Conservation (phyloP, 1,140 invertebrate genomes). For the Bombus soroeensis region DNA sequence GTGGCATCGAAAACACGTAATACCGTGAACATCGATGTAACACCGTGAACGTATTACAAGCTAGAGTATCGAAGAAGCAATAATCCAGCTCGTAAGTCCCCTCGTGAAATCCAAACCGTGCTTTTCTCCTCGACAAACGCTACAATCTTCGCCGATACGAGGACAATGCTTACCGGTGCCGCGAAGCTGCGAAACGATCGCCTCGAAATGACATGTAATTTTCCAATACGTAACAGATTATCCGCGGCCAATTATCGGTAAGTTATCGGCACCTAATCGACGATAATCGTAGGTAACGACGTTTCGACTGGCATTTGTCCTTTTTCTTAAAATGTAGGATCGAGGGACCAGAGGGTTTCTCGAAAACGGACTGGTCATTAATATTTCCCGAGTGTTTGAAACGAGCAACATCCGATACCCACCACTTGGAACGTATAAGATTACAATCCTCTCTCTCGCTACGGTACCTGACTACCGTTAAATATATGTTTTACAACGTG, state of each 20-base stretch:
- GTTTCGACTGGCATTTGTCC: not conserved
- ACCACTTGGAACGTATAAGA: constrained; percentile 67
- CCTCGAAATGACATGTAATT: constrained; percentile 14
- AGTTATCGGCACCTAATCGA: constrained; percentile 23
- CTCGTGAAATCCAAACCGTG: constrained; percentile 1
- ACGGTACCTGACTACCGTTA: constrained; percentile 69
- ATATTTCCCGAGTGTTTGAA: constrained; percentile 58
- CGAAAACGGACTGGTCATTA: constrained; percentile 60
- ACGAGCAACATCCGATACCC: constrained; percentile 66
- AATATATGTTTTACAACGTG: constrained; percentile 68
- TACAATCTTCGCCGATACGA: not conserved
- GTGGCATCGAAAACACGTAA: not conserved
- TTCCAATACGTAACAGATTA: constrained; percentile 26
- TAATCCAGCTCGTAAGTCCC: not conserved
- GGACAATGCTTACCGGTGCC: not conserved
- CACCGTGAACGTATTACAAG: not conserved
- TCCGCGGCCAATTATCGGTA: not conserved
- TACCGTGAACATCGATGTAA: not conserved
- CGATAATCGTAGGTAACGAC: not conserved
- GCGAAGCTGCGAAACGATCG: not conserved
- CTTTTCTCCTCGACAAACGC: not conserved
- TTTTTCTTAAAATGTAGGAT: not conserved
- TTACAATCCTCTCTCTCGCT: constrained; percentile 62
- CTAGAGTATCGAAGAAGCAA: not conserved
- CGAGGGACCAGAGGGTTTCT: constrained; percentile 15